These are phyloP conservation scores for Temnothorax rugatulus DNA, from an alignment of 2,888 invertebrate species.

Conservation along the genomic window DNA sequence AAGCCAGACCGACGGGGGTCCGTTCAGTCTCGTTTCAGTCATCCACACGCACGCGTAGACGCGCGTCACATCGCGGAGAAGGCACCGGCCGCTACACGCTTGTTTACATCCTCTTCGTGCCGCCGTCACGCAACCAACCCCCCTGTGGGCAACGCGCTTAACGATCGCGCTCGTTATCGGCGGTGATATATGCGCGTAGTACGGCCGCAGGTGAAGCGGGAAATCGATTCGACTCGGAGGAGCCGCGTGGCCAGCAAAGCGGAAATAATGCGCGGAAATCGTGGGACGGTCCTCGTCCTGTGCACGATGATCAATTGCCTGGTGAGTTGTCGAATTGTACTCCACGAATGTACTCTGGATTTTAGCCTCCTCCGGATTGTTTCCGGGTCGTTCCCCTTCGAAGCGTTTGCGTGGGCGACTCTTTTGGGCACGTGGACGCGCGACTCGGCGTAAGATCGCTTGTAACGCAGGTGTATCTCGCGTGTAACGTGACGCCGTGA, in stretches of 20 bases:
- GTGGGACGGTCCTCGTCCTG: slow-evolving; percentile 57
- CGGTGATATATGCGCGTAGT: neutral
- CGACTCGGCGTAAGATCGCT: neutral
- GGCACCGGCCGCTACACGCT: neutral
- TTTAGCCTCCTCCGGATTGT: neutral
- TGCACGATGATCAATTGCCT: slow-evolving; percentile 55
- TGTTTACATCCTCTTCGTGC: slow-evolving; percentile 42
- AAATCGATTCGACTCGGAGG: slow-evolving; percentile 28
- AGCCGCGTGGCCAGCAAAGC: slow-evolving; percentile 45
- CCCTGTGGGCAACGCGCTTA: neutral
- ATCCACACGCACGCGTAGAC: slow-evolving; percentile 81
- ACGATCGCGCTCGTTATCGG: slow-evolving; percentile 17
- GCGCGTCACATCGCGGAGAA: slow-evolving; percentile 58
- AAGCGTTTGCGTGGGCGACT: neutral
- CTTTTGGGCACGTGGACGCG: neutral
- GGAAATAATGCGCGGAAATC: slow-evolving; percentile 63
- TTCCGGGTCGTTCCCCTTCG: neutral
- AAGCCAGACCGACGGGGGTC: slow-evolving; percentile 50
- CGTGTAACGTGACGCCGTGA: neutral
- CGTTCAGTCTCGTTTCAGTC: slow-evolving; percentile 80
- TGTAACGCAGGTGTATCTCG: neutral
- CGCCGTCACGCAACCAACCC: slow-evolving; percentile 21
- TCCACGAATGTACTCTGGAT: neutral
- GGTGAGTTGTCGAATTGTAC: slow-evolving; percentile 68
- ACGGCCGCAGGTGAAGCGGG: slow-evolving; percentile 21